Conservation (phyloP, 2,797 vertebrate species). For the Podargus strigoides region DNA sequence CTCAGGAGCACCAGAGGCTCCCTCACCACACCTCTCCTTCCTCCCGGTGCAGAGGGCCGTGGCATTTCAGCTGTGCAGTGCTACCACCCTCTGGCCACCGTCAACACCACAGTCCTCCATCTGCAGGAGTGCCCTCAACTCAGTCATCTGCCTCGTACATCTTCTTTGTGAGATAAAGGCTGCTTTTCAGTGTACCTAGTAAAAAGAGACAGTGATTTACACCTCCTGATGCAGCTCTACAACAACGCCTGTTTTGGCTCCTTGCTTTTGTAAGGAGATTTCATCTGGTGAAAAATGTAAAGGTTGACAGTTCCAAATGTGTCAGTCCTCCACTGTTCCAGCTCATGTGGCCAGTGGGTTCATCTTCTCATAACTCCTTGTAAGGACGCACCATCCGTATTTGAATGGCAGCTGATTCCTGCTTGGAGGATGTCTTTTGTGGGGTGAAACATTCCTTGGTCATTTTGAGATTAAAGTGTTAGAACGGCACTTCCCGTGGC, state of each 20-base stretch:
- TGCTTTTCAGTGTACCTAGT: background rate
- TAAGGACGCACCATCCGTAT: background rate
- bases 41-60: background rate
- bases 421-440: background rate
- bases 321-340: background rate
- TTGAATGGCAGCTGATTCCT: background rate
- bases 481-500: background rate
- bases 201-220: background rate
- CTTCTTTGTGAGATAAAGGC: background rate
- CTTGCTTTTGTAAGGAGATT: background rate
- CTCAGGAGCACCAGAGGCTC: background rate
- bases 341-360: fast-evolving
- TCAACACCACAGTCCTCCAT: background rate
- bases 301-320: background rate
- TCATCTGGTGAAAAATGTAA: background rate
- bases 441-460: background rate
- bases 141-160: fast-evolving
- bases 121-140: background rate
- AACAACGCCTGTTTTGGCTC: background rate
- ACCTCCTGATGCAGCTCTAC: background rate
- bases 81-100: conserved; percentile 42
- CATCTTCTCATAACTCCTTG: background rate
- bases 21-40: background rate
- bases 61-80: background rate
- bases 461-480: background rate